Evolutionary conservation across 2,888 invertebrate genomes (phyloP), one percentile per base, ranked within the genome.

Genomic region (Sminthurides aquaticus): DNA sequence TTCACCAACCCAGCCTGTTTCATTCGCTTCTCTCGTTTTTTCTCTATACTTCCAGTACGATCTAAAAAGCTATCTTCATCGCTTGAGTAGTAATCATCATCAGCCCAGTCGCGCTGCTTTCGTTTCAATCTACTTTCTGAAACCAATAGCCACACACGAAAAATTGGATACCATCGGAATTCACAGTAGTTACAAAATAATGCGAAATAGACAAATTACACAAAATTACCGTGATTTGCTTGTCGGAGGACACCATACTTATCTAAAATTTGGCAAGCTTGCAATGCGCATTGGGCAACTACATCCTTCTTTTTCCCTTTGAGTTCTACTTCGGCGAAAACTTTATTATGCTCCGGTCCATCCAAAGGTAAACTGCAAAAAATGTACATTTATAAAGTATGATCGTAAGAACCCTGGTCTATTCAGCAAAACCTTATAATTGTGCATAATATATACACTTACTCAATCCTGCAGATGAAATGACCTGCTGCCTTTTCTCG

Each of bases 31-130:
- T 86, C 83, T 5, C 97, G 83, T 77, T 95, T 96, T 74, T 85
- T 85, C 78, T 96, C 95, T 25, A 98, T 86, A 64, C 87, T 86
- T 1, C 97, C 98, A 0, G 99, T 99, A 69, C 98, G 82, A 78
- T 99, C 99, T 62, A 94, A 83, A 81, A 90, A 99, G 25, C 89
- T 89, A 78, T 99, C 98, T 67, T 99, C 98, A 76, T 99, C 96
- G 1, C 91, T 91, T 74, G 91, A 91, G 78, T 93, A 94, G 77
- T 84, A 94, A 79, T 95, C 97, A 76, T 96, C 90, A 2, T 90
- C 90, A 75, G 87, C 85, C 85, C 90, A 89, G 74, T 89, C 86
- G 72, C 87, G 86, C 11, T 83, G 79, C 78, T 90, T 91, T 0
- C 88, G 83, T 65, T 91, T 88, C 20, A 49, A 52, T n/a, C 87